phyloP scores from a whole-genome alignment of 2,797 vertebrate species.

The Triplophysa yarkandensis region DNA sequence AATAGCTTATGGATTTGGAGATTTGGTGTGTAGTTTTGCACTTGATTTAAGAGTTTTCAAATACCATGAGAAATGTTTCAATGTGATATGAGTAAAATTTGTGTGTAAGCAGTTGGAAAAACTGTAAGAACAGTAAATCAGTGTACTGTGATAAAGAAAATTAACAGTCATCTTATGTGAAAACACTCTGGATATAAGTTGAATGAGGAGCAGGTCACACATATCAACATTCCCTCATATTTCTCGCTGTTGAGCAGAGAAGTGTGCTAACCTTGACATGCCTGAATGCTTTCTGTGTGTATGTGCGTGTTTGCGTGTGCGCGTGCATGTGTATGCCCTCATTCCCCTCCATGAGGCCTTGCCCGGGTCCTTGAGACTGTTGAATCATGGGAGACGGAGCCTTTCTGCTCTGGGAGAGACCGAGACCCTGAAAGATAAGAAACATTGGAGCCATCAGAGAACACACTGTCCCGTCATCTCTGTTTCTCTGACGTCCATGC shows the following conservation, averaged over 20 bases:
- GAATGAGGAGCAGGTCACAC: background rate
- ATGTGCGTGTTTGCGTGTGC: conserved; percentile 1
- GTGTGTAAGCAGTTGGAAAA: too few relatives aligned
- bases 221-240: conserved; percentile 23
- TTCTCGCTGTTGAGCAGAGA: conserved; percentile 47
- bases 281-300: conserved; percentile 36
- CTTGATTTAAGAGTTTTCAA: too few relatives aligned
- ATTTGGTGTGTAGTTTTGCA: too few relatives aligned
- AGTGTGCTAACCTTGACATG: conserved; percentile 70
- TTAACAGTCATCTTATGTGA: background rate
- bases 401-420: conserved; percentile 70
- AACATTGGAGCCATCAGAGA: conserved; percentile 71
- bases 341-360: conserved; percentile 79
- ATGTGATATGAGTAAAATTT: too few relatives aligned
- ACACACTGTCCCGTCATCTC: conserved; percentile 75
- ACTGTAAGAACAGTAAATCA: conserved; percentile 28
- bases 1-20: too few relatives aligned
- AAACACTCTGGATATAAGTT: conserved; percentile 3
- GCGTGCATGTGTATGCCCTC: conserved; percentile 58
- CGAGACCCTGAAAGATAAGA: conserved; percentile 79
- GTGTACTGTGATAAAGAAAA: conserved; percentile 10
- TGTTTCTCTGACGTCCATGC: conserved; percentile 69
- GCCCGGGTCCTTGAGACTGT: conserved; percentile 84
- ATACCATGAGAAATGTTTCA: too few relatives aligned
- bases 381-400: conserved; percentile 64